Evolutionary conservation across 2,797 vertebrate genomes (phyloP).

Genomic region (Acanthornis magna): DNA sequence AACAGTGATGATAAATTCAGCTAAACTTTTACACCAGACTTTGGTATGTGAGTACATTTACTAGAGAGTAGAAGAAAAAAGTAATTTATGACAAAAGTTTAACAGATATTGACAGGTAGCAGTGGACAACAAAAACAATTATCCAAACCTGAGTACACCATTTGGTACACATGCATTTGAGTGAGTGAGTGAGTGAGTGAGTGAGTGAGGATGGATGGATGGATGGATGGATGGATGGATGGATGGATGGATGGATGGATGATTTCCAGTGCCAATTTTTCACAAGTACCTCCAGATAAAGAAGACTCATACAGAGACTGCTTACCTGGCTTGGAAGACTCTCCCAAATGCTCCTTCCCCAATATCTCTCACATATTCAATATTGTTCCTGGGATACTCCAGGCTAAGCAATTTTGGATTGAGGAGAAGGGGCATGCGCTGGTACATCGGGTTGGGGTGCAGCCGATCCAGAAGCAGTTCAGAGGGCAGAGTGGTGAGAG

Average conservation of each 20-base stretch:
- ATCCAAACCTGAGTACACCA: background rate
- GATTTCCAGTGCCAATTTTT: background rate
- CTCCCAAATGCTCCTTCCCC: constrained; percentile 97
- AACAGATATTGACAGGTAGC: background rate
- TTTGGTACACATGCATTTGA: background rate
- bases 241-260: background rate
- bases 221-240: background rate
- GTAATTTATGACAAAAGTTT: background rate
- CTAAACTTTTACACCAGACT: background rate
- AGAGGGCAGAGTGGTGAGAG: constrained; percentile 88
- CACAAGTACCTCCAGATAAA: background rate
- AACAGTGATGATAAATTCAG: background rate
- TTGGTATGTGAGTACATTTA: background rate
- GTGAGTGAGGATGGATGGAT: background rate
- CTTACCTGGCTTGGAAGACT: constrained; percentile 95
- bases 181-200: background rate
- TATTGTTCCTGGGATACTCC: constrained; percentile 97
- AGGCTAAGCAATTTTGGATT: constrained; percentile 92
- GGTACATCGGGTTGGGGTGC: constrained; percentile 98
- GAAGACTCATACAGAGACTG: background rate
- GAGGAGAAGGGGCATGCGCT: constrained; percentile 92
- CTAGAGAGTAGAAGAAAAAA: background rate
- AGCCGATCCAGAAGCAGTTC: constrained; percentile 93
- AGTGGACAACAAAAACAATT: background rate
- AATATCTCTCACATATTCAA: constrained; percentile 96